phyloP scores from a whole-genome alignment of 2,888 invertebrate species.

The Acleris holmiana region DNA sequence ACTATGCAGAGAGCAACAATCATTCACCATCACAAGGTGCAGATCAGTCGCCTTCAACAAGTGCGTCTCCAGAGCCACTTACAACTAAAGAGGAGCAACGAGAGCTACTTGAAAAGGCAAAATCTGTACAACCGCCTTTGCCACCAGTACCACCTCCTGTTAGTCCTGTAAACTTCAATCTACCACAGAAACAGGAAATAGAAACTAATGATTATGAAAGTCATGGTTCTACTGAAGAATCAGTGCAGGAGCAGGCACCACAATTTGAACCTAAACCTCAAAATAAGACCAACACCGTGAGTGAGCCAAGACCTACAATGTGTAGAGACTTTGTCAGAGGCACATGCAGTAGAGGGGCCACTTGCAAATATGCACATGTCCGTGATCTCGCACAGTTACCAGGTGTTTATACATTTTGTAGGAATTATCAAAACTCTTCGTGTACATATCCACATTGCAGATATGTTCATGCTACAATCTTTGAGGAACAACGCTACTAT shows the following conservation, averaged over 20 bases:
- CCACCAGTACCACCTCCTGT: conserved; percentile 56
- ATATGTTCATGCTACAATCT: conserved; percentile 67
- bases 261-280: neutral
- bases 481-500: conserved; percentile 65
- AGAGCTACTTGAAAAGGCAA: conserved; percentile 21
- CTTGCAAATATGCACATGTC: conserved; percentile 62
- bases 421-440: conserved; percentile 60
- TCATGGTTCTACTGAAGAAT: conserved; percentile 3
- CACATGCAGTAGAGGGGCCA: conserved; percentile 52
- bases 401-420: conserved; percentile 66
- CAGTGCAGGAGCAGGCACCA: neutral
- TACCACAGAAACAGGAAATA: conserved; percentile 50
- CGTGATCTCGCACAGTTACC: conserved; percentile 58
- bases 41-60: conserved; percentile 5
- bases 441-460: conserved; percentile 60
- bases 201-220: conserved; percentile 48
- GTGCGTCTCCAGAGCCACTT: conserved; percentile 9
- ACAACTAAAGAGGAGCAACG: conserved; percentile 25
- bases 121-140: conserved; percentile 54
- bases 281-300: conserved; percentile 3
- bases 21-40: conserved; percentile 29
- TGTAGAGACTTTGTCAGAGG: conserved; percentile 67
- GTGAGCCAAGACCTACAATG: conserved; percentile 44
- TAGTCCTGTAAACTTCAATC: conserved; percentile 36
- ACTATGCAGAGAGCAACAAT: conserved; percentile 45